These are phyloP conservation scores for Vulpes vulpes DNA, from an alignment of 2,113 vertebrate genomes.

Conservation along the genomic window DNA sequence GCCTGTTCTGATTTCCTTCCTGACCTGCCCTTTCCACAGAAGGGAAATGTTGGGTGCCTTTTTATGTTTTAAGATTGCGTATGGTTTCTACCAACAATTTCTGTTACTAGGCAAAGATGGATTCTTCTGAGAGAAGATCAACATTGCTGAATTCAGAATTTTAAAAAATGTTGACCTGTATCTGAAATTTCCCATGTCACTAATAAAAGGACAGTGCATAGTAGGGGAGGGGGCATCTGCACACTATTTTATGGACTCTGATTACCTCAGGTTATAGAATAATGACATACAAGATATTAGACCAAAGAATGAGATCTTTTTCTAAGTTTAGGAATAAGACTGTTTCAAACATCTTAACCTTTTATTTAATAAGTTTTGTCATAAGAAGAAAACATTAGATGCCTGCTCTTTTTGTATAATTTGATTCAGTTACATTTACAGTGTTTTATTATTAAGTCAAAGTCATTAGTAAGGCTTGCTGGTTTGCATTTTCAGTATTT, in stretches of 20 bases:
- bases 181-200: neutral
- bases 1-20: neutral
- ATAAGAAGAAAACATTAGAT: neutral
- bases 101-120: neutral
- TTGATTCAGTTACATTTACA: neutral
- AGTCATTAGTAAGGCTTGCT: neutral
- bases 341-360: neutral
- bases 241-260: neutral
- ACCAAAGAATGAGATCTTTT: neutral
- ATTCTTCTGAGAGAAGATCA: constrained; percentile 16
- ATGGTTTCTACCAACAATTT: neutral
- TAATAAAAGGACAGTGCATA: neutral
- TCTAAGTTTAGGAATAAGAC: neutral
- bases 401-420: neutral
- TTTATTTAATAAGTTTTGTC: constrained; percentile 3
- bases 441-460: neutral
- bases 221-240: neutral
- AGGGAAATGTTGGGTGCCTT: neutral
- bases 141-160: neutral
- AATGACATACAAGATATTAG: neutral
- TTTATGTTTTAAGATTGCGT: neutral
- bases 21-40: neutral
- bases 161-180: neutral
- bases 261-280: neutral
- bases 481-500: neutral